Percentiles rank a stretch among this genome's conserved stretches.
These are phyloP conservation scores for Notothenia coriiceps DNA, from an alignment of 2,113 vertebrate species.

Conservation along the genomic window DNA sequence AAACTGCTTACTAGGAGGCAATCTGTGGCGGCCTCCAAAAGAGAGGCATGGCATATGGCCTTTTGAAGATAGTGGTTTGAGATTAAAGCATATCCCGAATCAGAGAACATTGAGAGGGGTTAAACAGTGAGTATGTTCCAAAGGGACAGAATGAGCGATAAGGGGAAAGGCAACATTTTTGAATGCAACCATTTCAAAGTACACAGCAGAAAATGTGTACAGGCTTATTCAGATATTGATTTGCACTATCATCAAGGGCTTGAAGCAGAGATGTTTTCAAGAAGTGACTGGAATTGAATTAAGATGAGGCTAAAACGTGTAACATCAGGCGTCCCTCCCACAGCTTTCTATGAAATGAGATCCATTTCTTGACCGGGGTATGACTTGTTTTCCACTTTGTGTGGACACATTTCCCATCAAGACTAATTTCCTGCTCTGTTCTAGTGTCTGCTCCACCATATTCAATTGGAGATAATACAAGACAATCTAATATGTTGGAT, in stretches of 20 bases:
- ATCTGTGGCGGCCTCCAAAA: slow-evolving; percentile 64
- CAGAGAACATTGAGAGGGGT: slow-evolving; percentile 48
- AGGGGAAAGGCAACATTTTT: slow-evolving; percentile 35
- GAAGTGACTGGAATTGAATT: slow-evolving; percentile 43
- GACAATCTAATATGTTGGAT: slow-evolving; percentile 24
- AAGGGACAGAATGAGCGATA: slow-evolving; percentile 58
- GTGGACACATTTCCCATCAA: slow-evolving; percentile 33
- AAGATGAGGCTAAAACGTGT: slow-evolving; percentile 32
- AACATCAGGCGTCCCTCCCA: background rate
- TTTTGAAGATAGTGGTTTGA: slow-evolving; percentile 78
- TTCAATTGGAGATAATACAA: slow-evolving; percentile 32
- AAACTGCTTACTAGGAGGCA: slow-evolving; percentile 79
- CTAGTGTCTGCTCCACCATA: slow-evolving; percentile 9
- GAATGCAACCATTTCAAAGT: slow-evolving; percentile 53
- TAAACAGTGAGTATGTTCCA: slow-evolving; percentile 32
- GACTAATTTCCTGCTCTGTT: slow-evolving; percentile 41
- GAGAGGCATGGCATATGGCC: slow-evolving; percentile 71
- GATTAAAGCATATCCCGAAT: slow-evolving; percentile 72
- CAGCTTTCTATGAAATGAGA: slow-evolving; percentile 26
- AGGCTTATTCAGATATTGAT: slow-evolving; percentile 58
- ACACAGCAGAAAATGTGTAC: slow-evolving; percentile 39
- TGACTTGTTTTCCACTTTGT: slow-evolving; percentile 34
- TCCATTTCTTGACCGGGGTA: slow-evolving; percentile 27
- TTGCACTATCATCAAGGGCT: background rate
- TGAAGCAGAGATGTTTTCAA: slow-evolving; percentile 33